Conservation (phyloP, 2,888 invertebrate species). For the Xestia sexstrigata region DNA sequence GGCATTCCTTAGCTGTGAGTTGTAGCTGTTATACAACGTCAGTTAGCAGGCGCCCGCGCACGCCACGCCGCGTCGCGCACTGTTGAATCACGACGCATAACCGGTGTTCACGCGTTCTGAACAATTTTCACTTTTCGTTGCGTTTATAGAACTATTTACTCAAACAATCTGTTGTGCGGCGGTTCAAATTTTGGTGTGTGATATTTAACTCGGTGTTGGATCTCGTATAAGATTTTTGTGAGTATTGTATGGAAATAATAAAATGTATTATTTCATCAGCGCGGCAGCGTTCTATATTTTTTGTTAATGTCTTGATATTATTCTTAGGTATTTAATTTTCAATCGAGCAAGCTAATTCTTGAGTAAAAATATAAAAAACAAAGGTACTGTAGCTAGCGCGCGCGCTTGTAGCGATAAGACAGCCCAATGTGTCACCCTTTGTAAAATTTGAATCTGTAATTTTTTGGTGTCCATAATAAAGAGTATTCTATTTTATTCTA, state of each 20-base stretch:
- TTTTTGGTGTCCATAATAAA: too few relatives aligned
- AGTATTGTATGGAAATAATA: slow-evolving; percentile 35
- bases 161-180: slow-evolving; percentile 42
- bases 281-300: not conserved
- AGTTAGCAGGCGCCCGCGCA: slow-evolving; percentile 75
- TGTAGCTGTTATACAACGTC: slow-evolving; percentile 75
- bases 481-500: too few relatives aligned
- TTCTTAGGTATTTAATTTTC: not conserved
- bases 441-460: too few relatives aligned
- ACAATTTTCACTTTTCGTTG: slow-evolving; percentile 73
- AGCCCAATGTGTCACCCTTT: too few relatives aligned
- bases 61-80: slow-evolving; percentile 70
- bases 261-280: not conserved
- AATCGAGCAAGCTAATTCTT: not conserved
- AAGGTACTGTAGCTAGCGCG: too few relatives aligned
- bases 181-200: slow-evolving; percentile 42
- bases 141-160: slow-evolving; percentile 52
- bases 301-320: not conserved
- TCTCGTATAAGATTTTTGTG: slow-evolving; percentile 26
- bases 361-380: not conserved
- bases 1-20: slow-evolving; percentile 62
- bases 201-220: slow-evolving; percentile 27
- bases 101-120: slow-evolving; percentile 64
- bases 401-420: too few relatives aligned
- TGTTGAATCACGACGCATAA: slow-evolving; percentile 58